Conservation (phyloP, 2,113 vertebrate species). For the Elephas maximus region DNA sequence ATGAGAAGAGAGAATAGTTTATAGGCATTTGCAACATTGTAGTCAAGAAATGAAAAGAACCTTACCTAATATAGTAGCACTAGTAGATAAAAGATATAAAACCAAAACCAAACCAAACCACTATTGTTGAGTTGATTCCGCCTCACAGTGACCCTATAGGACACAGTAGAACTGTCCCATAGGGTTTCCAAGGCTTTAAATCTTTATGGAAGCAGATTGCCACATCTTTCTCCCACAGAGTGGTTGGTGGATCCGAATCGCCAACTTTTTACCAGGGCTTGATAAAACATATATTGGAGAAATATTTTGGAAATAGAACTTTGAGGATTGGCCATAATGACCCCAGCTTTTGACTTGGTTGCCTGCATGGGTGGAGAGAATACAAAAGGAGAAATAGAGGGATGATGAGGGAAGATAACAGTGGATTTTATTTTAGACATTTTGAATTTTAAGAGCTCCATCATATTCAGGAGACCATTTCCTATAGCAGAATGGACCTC, state of each 20-base stretch:
- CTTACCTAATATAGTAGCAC: neutral
- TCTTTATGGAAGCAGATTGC: too few relatives aligned
- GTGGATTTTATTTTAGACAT: constrained; percentile 7
- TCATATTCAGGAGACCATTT: neutral
- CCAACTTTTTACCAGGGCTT: too few relatives aligned
- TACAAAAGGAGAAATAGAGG: neutral
- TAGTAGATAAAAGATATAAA: neutral
- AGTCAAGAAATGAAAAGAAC: neutral
- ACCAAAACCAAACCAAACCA: too few relatives aligned
- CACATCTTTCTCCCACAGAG: too few relatives aligned
- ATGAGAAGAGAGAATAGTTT: neutral
- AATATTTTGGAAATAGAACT: constrained; percentile 17
- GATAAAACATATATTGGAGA: neutral
- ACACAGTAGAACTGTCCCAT: too few relatives aligned
- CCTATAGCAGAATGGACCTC: neutral
- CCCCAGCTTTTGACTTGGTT: neutral
- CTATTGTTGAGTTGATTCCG: too few relatives aligned
- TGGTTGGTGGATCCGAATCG: too few relatives aligned
- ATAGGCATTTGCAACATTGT: neutral
- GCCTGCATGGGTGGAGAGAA: neutral
- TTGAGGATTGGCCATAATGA: neutral
- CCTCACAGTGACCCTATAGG: too few relatives aligned
- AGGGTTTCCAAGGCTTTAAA: too few relatives aligned
- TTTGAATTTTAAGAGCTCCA: neutral
- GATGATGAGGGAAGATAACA: neutral